Base-by-base conservation (phyloP, 2,113 vertebrate species). In the Amazona guildingii region DNA sequence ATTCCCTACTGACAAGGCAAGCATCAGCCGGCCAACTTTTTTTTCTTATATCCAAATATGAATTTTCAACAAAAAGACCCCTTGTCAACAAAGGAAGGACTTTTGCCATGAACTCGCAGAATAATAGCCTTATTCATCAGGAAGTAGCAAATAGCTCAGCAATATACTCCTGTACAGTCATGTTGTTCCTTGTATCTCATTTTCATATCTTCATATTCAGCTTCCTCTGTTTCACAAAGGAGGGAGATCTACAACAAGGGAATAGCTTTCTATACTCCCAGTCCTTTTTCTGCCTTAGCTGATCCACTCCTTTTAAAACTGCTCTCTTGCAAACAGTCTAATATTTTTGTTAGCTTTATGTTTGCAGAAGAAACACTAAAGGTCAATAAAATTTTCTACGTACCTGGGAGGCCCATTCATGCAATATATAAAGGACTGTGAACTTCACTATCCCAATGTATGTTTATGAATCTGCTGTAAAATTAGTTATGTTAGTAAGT, bases 101-200 rank as follows among this genome's bases (percentile, higher is more conserved):
- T 74, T 95, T 93, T 93, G 64, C 94, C 54, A 61, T 77, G 41
- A 93, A 72, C 75, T 94, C 29, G 20, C 43, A 67, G 72, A 94
- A 95, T 85, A 96, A 96, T 51, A 77, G 72, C 43, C 46, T 88
- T 18, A 90, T 96, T 94, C 85, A 81, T 49, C 20, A 78, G 20
- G 24, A 85, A 77, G 59, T 24, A 54, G 55, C 49, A 51, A 88
- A 62, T 31, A 70, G n/a, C 44, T 54, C 59, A 70, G 68, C 6
- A 51, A 59, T 35, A 88, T 48, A 74, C 41, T 86, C 52, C 51
- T 39, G 29, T 59, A 49, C 7, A 81, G 48, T 14, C 63, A 49
- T 13, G 11, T 46, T 93, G 79, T 55, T 93, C 51, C 61, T 86
- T 83, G 79, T 67, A 46, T 83, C 79, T 94, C 75, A 77, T 96